A percentile compares a stretch with the other conserved stretches of the same genome.
These are phyloP conservation scores for Lepidostoma basale DNA, from an alignment of 1,140 invertebrate genomes.

Conservation along the genomic window DNA sequence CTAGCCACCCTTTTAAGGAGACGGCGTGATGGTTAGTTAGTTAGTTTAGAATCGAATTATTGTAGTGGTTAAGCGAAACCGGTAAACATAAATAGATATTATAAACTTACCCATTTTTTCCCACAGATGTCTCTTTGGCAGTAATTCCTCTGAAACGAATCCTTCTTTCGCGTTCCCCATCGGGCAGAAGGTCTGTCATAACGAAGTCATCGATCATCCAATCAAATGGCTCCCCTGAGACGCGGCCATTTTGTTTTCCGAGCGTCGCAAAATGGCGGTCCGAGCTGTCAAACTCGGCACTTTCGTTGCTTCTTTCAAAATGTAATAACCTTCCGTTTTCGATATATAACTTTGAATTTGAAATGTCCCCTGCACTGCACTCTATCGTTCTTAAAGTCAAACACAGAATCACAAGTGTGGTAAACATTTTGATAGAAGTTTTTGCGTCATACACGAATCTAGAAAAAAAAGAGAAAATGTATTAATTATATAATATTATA, in stretches of 20 bases:
- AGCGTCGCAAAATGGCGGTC: not conserved
- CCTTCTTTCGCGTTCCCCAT: slow-evolving; percentile 68
- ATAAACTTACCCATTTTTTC: slow-evolving; percentile 56
- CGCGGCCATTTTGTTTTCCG: slow-evolving; percentile 3
- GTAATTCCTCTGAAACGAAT: slow-evolving; percentile 66
- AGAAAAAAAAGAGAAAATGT: no score
- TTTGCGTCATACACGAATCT: no score
- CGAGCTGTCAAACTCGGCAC: not conserved
- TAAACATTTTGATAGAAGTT: no score
- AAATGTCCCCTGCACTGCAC: not conserved
- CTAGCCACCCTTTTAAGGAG: no score
- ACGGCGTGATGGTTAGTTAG: no score
- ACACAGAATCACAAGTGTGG: no score
- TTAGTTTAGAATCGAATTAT: no score
- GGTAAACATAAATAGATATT: not conserved
- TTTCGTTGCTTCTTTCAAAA: not conserved
- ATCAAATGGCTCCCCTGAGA: not conserved
- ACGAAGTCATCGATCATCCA: slow-evolving; percentile 60
- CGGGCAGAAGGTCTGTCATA: slow-evolving; percentile 62
- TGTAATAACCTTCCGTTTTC: not conserved
- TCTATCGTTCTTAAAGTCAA: not conserved
- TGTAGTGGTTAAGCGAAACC: no score
- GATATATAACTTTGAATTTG: not conserved
- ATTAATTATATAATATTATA: no score
- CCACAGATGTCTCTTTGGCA: slow-evolving; percentile 68